Base-by-base conservation (phyloP, 2,113 vertebrate species). In the Camelus dromedarius region DNA sequence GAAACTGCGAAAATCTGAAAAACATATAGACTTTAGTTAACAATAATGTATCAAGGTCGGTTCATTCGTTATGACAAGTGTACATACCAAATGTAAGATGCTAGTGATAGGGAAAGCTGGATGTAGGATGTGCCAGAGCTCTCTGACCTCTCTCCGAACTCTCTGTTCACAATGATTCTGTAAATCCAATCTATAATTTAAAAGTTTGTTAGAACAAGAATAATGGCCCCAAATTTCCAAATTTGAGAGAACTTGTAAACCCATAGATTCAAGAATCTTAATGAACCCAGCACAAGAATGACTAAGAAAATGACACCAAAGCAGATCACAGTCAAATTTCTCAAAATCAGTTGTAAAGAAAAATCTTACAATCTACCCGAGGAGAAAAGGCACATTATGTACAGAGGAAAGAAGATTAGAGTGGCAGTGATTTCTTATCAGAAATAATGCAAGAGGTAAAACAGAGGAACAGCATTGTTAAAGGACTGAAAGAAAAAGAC, bases 341-440 rank as follows among this genome's bases (percentile, higher is more conserved):
- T 32, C 24, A 8, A 32, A 46, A 72, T 16, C 35, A 32, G 35
- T 32, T 12, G 32, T 66, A n/a, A 13, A 72, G 28, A 46, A 28
- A 32, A 46, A 28, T 42, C 52, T 72, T 32, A 20, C 28, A 15
- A 58, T 38, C 28, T 46, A 35, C 52, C 22, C 0, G 8, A 42
- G 35, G 26, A 4, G 8, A 28, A 9, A 9, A 22, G 8, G 26
- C 64, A 16, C 1, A 2, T 8, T 30, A 9, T 13, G 19, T 8
- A 30, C 12, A 42, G 18, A 10, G 52, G 52, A 12, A 2, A 19
- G 2, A 22, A 28, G 64, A 5, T 38, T 11, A 42, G 24, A 32
- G 7, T 1, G 6, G 9, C 4, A 1, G 26, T 7, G 22, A 85
- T 38, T 15, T 58, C 28, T 20, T 30, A 24, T 26, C 48, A 32